Percentiles rank a stretch among this genome's conserved stretches.
These are phyloP conservation scores for Abramis brama DNA, from an alignment of 2,113 vertebrate species.

Conservation along the genomic window DNA sequence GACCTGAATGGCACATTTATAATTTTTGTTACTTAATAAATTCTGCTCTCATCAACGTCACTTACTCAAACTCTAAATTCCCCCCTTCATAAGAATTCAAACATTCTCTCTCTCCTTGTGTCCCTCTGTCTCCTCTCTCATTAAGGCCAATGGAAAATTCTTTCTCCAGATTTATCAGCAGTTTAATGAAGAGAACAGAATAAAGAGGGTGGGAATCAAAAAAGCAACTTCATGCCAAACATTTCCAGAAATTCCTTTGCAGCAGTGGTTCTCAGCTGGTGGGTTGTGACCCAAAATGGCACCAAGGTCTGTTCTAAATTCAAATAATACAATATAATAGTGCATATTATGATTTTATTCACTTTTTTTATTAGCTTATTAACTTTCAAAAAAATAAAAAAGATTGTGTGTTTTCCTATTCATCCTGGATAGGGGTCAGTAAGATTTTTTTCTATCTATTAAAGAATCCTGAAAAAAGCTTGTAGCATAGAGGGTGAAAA, in stretches of 20 bases:
- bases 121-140: constrained; percentile 36
- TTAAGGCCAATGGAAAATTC: constrained; percentile 62
- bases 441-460: background rate
- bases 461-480: background rate
- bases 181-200: constrained; percentile 51
- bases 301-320: background rate
- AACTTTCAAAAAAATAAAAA: background rate
- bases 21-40: constrained; percentile 54
- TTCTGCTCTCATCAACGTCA: constrained; percentile 16
- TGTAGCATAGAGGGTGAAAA: too few relatives aligned
- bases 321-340: background rate
- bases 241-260: constrained; percentile 16
- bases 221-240: constrained; percentile 20
- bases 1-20: constrained; percentile 57
- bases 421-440: background rate
- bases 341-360: background rate
- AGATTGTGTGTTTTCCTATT: background rate
- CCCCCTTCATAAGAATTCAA: constrained; percentile 35
- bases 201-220: constrained; percentile 42
- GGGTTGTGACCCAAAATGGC: background rate
- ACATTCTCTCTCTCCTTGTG: background rate
- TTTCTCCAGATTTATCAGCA: constrained; percentile 53
- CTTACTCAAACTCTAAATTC: constrained; percentile 25
- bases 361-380: too few relatives aligned
- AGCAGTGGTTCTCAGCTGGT: constrained; percentile 11